Evolutionary conservation across 2,888 invertebrate species (phyloP).

Genomic region (Leptinotarsa haldemani): DNA sequence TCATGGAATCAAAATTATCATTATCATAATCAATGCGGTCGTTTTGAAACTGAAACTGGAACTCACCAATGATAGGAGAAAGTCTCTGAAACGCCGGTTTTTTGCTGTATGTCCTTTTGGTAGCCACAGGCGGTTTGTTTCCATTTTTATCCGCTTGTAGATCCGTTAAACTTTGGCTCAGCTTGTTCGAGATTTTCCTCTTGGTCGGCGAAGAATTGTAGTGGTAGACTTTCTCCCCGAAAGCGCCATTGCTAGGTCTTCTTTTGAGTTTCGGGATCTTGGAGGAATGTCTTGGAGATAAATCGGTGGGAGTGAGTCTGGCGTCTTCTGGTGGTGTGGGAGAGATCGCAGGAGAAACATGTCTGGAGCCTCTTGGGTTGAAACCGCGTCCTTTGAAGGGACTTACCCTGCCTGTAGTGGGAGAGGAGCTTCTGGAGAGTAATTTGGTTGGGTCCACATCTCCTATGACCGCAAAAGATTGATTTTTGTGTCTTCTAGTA

Average conservation of each 20-base stretch:
- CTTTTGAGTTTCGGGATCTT: constrained; percentile 57
- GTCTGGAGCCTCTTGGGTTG: constrained; percentile 63
- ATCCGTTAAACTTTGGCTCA: constrained; percentile 61
- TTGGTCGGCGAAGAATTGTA: constrained; percentile 47
- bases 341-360: constrained; percentile 61
- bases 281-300: constrained; percentile 47
- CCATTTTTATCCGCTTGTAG: constrained; percentile 50
- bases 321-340: constrained; percentile 56
- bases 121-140: constrained; percentile 53
- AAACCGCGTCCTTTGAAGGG: constrained; percentile 65
- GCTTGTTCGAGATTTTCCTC: constrained; percentile 53
- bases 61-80: constrained; percentile 58
- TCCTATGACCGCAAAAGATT: constrained; percentile 64
- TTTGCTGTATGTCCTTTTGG: constrained; percentile 47
- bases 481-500: constrained; percentile 58
- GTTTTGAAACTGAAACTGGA: neutral
- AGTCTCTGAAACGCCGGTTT: constrained; percentile 58
- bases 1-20: too few relatives aligned
- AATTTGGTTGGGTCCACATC: constrained; percentile 56
- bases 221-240: constrained; percentile 58
- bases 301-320: constrained; percentile 39
- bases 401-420: constrained; percentile 61
- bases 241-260: constrained; percentile 51
- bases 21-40: too few relatives aligned
- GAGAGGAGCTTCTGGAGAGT: constrained; percentile 59